These are phyloP conservation scores for Eulemur rubriventer DNA, from an alignment of 2,797 vertebrate species.

Conservation along the genomic window DNA sequence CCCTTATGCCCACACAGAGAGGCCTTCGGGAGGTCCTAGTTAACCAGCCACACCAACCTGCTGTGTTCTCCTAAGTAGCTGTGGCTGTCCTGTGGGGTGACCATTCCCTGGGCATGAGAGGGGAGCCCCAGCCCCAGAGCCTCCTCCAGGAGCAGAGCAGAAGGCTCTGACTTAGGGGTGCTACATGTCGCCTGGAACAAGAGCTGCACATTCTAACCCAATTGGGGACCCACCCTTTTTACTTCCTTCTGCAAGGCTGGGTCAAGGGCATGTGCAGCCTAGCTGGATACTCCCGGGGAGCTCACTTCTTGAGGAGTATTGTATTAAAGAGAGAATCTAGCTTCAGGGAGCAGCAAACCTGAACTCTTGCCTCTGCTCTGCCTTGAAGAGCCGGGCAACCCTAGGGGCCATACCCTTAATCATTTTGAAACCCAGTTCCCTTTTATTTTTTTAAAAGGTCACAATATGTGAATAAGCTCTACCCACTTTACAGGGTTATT, in stretches of 20 bases:
- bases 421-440: not conserved
- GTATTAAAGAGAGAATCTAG: not conserved
- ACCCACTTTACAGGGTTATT: not conserved
- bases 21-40: not conserved
- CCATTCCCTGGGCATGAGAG: not conserved
- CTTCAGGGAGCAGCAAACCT: not conserved
- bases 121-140: not conserved
- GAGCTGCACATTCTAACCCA: not conserved
- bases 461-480: not conserved
- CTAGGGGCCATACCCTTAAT: not conserved
- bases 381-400: not conserved
- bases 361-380: not conserved
- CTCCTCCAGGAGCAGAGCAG: not conserved
- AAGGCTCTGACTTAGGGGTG: not conserved
- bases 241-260: not conserved
- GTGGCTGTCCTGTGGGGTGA: not conserved
- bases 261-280: not conserved
- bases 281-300: not conserved
- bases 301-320: not conserved
- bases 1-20: not conserved
- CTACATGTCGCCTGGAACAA: not conserved
- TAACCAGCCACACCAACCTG: not conserved
- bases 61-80: not conserved
- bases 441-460: not conserved
- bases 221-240: rapidly evolving